Percentiles rank a stretch among this genome's conserved stretches.
Conservation (phyloP, 2,888 invertebrate species). For the Dryococelus australis region DNA sequence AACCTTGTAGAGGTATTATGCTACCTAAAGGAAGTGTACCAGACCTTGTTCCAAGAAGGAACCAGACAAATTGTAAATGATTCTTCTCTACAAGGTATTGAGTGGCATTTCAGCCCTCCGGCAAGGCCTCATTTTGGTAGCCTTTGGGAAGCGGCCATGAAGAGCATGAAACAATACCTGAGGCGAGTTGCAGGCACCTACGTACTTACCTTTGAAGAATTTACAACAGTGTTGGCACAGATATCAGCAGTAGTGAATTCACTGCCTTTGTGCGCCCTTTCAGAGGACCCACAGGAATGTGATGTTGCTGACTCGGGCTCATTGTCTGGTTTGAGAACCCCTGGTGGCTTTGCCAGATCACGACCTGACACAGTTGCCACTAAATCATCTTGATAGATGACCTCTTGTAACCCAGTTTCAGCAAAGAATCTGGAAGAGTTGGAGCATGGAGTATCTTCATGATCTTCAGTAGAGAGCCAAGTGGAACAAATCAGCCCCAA, state of each 20-base stretch:
- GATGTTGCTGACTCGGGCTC: constrained; percentile 50
- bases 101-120: constrained; percentile 55
- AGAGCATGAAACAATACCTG: constrained; percentile 53
- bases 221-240: constrained; percentile 46
- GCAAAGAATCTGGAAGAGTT: constrained; percentile 48
- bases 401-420: constrained; percentile 48
- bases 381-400: constrained; percentile 48
- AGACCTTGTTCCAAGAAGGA: not conserved
- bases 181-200: constrained; percentile 49
- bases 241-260: constrained; percentile 52
- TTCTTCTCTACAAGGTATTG: constrained; percentile 40
- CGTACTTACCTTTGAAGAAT: constrained; percentile 52
- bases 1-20: not conserved
- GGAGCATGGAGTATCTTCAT: constrained; percentile 50
- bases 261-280: constrained; percentile 49
- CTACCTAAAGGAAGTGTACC: not conserved
- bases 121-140: constrained; percentile 54
- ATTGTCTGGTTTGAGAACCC: constrained; percentile 51
- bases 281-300: constrained; percentile 47
- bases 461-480: constrained; percentile 50
- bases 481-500: constrained; percentile 45
- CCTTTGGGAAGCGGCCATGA: constrained; percentile 54
- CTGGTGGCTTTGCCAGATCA: constrained; percentile 46
- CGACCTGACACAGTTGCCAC: constrained; percentile 41
- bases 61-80: not conserved